Base-by-base conservation (phyloP, 1,140 invertebrate species). In the Conus ventricosus region DNA sequence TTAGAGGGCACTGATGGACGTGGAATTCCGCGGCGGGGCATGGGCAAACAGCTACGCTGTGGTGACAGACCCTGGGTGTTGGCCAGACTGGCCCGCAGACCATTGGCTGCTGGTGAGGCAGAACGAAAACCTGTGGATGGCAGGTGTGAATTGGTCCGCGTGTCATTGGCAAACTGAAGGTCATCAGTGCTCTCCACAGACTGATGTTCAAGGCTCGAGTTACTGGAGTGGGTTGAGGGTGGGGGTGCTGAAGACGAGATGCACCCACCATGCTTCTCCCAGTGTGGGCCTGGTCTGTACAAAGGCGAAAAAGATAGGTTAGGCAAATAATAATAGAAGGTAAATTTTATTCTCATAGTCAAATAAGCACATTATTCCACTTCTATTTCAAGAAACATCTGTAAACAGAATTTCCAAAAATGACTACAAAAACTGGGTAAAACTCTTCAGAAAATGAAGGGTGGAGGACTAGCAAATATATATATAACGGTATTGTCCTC, bases 131-230 rank as follows among this genome's bases (percentile, higher is more conserved):
- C 87, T 27, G 90, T 90, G 71, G 89, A 86, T 60, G 91, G 91
- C 53, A 92, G 84, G n/a, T 90, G 90, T 39, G 89, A 90, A 57
- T 78, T 87, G 39, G 85, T 90, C 51, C 91, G 88, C 10, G 88
- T 85, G 57, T 92, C 90, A 55, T 88, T 84, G 27, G 89, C 82
- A 17, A 88, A 85, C 27, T 92, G 89, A 81, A 87, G 89, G 25
- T 92, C 92, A 85, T 91, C 92, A 87, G 89, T 90, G 63, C 92
- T 89, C 8, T 25, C 71, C 15, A 88, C 91, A 60, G 91, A 91
- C 85, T 91, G 87, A 84, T 91, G 89, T 75, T 93, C 92, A 87
- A 93, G 85, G 85, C 91, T 91, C 39, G 92, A 91, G 75, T 93
- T 91, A 89, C 92, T 93, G 57, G 90, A 91, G 84, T 93, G 88